Evolutionary conservation across 2,113 vertebrate genomes (phyloP).

Genomic region (Heterotilapia buettikoferi): DNA sequence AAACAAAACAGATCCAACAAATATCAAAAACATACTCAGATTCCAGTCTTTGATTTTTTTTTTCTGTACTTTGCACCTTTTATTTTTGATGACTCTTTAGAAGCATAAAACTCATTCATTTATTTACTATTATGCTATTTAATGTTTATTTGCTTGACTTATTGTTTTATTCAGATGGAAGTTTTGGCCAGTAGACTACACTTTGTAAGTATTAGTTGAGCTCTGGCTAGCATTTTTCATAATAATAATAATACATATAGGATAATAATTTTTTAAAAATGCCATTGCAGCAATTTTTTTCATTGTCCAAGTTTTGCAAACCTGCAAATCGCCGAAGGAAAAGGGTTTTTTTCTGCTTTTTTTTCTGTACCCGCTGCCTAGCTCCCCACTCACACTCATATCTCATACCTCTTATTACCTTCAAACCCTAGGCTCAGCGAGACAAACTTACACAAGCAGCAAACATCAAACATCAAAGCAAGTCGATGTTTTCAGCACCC

Average conservation of each 20-base stretch:
- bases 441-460: slow-evolving; percentile 19
- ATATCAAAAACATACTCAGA: background rate
- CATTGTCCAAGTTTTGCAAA: background rate
- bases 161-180: background rate
- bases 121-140: background rate
- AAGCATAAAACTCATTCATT: background rate
- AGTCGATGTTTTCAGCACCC: slow-evolving; percentile 9
- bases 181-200: background rate
- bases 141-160: background rate
- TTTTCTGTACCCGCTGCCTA: background rate
- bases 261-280: background rate
- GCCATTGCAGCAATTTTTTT: background rate
- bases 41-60: background rate
- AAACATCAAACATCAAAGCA: slow-evolving; percentile 43
- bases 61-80: background rate
- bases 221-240: background rate
- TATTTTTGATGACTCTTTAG: background rate
- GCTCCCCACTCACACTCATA: background rate
- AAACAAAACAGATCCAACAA: background rate
- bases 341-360: background rate
- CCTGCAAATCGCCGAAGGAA: background rate
- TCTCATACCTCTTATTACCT: background rate
- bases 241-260: background rate
- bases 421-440: slow-evolving; percentile 14
- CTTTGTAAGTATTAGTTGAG: background rate